Evolutionary conservation across 2,888 invertebrate genomes (phyloP), one percentile per base, ranked within the genome.

Genomic region (Formica aserva): DNA sequence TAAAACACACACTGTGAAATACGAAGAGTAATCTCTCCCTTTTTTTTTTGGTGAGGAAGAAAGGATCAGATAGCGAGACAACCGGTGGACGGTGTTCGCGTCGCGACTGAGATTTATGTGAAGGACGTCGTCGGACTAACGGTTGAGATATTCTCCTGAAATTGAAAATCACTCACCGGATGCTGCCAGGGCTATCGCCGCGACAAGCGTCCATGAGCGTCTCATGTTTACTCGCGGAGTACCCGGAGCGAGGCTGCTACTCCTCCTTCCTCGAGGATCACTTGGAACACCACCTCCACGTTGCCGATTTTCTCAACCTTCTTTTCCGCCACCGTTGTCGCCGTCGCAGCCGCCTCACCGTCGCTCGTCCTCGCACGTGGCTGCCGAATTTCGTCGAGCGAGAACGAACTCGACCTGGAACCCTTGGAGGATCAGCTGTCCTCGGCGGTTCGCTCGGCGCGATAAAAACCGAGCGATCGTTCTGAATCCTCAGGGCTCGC

Each of bases 161-260:
- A 41, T 88, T 57, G 52, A 29, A 52, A 69, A 32, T 80, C 71
- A 94, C 94, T 94, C 89, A 94, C 94, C 94, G 89, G 93, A 93
- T 89, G 94, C 92, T 93, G 94, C 94, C 91, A 94, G 94, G 94
- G 94, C 94, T 93, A 94, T 94, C 89, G 94, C 94, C 93, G 94
- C 94, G 92, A 94, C 92, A 90, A 94, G 92, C 89, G 93, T 93
- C 94, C 94, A 94, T 60, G 67, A 67, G 88, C 92, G 93, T 94
- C 91, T 93, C 94, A 94, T 94, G 92, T 94, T 94, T 91, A 91
- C 88, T 86, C 87, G 84, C 77, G 84, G 81, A 86, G 85, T 74
- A 84, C 75, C 82, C 84, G 82, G 85, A 84, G 80, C 83, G 32
- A 48, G 62, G 45, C 84, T n/a, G 29, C 84, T 8, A 84, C 86